phyloP scores from a whole-genome alignment of 2,797 vertebrate genomes.

The Chelmon rostratus region DNA sequence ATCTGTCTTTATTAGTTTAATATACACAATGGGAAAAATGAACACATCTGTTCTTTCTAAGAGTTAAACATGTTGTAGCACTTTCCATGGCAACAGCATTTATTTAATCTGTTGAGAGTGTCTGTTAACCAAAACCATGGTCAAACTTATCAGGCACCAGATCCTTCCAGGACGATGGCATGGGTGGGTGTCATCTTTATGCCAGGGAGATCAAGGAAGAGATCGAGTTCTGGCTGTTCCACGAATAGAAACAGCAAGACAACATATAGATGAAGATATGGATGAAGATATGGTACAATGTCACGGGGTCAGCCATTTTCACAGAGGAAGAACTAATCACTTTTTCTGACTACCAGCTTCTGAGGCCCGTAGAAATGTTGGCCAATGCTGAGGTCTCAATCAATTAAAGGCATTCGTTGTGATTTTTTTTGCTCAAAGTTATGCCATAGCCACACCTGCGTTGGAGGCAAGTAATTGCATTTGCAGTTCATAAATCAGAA shows the following conservation, averaged over 20 bases:
- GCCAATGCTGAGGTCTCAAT: not conserved
- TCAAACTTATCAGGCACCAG: conserved; percentile 40
- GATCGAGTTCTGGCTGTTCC: conserved; percentile 76
- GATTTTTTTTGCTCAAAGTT: not conserved
- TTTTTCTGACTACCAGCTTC: not conserved
- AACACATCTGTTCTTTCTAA: conserved; percentile 12
- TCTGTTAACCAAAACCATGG: conserved; percentile 62
- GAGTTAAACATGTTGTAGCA: conserved; percentile 20
- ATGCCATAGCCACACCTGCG: not conserved
- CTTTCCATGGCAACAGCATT: conserved; percentile 45
- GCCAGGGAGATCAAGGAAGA: conserved; percentile 62
- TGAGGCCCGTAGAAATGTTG: not conserved
- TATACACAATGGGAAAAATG: not conserved
- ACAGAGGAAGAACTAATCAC: not conserved
- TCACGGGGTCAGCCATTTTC: conserved; percentile 48
- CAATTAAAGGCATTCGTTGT: not conserved
- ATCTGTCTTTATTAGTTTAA: conserved; percentile 25
- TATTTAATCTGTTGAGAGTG: conserved; percentile 35
- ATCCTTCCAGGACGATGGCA: conserved; percentile 56
- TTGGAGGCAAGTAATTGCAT: no score
- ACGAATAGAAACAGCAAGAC: conserved; percentile 78
- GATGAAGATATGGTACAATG: conserved; percentile 46
- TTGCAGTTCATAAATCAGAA: no score
- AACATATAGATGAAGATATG: conserved; percentile 72
- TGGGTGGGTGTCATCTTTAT: conserved; percentile 68